Evolutionary conservation across 2,888 invertebrate species (phyloP), one percentile per base, ranked within the genome.

Genomic region (Diarsia mendica): DNA sequence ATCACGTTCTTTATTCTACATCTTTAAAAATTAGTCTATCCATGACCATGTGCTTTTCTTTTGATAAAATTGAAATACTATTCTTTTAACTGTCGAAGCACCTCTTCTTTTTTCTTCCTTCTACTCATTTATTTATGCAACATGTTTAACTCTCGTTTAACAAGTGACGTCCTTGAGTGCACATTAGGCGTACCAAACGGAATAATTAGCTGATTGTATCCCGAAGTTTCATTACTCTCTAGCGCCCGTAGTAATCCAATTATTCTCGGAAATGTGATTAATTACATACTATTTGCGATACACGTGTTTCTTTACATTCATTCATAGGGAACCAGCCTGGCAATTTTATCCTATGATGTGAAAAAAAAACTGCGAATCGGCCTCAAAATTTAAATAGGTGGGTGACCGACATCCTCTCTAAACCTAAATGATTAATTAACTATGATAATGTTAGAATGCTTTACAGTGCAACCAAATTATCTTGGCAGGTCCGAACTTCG

Each of bases 151-250:
- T 18, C n/a, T n/a, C n/a, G n/a, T n/a, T n/a, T n/a, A n/a, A n/a
- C n/a, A n/a, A n/a, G n/a, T n/a, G n/a, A 33, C 39, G 60, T 46
- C 61, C 78, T 15, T 63, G n/a, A n/a, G n/a, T n/a, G n/a, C n/a
- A n/a, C n/a, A 49, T 53, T 49, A 44, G 15, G 33, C 39, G n/a
- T 61, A 49, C 48, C 33, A 33, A 75, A 78, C 55, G 39, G 51
- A 39, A 64, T 73, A 80, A 55, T 55, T 67, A 61, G 39, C 60
- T 67, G 77, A 81, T 77, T 85, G 28, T 60, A 11, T 77, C 44
- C 39, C 53, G 55, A 70, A 76, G 49, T 70, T 55, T 46, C 63
- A 70, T 67, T 76, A 81, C 55, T 72, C 64, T 48, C 67, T 44
- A 11, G 67, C 46, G 23, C 39, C 39, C 8, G 9, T 49, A 58